A percentile compares a stretch with the other conserved stretches of the same genome.
phyloP scores from a whole-genome alignment of 2,797 vertebrate genomes.

The Vultur gryphus region DNA sequence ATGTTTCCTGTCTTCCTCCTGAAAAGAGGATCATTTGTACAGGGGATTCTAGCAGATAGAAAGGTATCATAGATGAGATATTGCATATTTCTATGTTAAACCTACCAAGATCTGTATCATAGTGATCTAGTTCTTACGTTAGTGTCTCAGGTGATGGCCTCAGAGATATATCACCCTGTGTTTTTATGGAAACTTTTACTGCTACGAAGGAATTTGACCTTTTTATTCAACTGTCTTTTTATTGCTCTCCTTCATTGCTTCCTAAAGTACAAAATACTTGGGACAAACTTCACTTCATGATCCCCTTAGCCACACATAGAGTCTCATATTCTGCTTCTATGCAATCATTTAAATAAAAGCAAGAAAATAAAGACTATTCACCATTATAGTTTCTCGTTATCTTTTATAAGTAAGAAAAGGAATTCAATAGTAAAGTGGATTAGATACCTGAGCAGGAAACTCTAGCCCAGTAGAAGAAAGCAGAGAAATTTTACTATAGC shows the following conservation, averaged over 20 bases:
- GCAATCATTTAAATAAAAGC: not conserved
- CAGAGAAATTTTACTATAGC: not conserved
- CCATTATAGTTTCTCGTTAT: not conserved
- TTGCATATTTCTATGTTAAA: not conserved
- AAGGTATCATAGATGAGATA: not conserved
- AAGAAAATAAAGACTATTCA: not conserved
- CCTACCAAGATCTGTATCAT: not conserved
- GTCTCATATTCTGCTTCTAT: not conserved
- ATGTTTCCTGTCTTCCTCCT: not conserved
- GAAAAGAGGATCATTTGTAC: not conserved
- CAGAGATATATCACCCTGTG: not conserved
- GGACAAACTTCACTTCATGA: not conserved
- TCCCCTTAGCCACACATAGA: not conserved
- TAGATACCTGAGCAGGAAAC: not conserved
- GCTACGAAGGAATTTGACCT: not conserved
- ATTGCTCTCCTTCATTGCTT: not conserved
- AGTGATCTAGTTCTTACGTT: not conserved
- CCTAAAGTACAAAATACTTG: not conserved
- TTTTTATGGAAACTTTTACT: not conserved
- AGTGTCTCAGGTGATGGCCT: not conserved
- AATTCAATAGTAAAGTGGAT: not conserved
- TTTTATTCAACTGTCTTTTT: not conserved
- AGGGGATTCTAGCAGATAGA: not conserved
- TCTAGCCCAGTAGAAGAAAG: not conserved
- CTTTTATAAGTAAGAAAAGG: not conserved